Base-by-base conservation (phyloP, 2,797 vertebrate species). In the Pampus argenteus region DNA sequence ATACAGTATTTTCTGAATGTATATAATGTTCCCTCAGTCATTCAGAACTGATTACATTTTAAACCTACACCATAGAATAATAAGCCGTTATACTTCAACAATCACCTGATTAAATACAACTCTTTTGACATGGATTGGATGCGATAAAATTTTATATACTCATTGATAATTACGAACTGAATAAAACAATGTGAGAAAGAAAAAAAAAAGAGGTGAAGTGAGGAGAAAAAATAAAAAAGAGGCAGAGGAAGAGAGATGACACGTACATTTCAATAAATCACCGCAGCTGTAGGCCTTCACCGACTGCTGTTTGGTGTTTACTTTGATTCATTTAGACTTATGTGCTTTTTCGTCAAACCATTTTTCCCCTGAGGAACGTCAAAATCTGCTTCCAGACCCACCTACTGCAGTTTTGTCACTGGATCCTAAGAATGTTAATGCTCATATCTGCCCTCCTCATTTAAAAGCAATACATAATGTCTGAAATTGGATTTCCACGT, bases 251-350 rank as follows among this genome's bases (percentile, higher is more conserved):
- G 40, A 79, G 54, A 63, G 61, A 79, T 71, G 66, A 50, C 50
- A 44, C 59, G 60, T 48, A 65, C 18, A 66, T 71, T 61, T 79
- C 34, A 69, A 71, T 67, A 76, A 66, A 74, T 73, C 74, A 80
- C 49, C 54, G 25, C 45, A 71, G 48, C 77, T 54, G 59, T 45
- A 66, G 59, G 47, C 36, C 45, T 57, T 22, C 44, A 38, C 60
- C 45, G 25, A 28, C 49, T 18, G 45, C 64, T 64, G 40, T 40
- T 34, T 28, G 25, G 22, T 49, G 54, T 74, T 77, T 56, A 49
- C 58, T 59, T 51, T 29, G 49, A 56, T 76, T 76, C 66, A 62
- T 70, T 70, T 57, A 60, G 44, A 56, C 47, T 68, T 14, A 58
- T 48, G 50, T 61, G 25, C 64, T 51, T 36, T 51, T 36, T 40